phyloP scores from a whole-genome alignment of 2,888 invertebrate genomes.

The Platycheirus albimanus region DNA sequence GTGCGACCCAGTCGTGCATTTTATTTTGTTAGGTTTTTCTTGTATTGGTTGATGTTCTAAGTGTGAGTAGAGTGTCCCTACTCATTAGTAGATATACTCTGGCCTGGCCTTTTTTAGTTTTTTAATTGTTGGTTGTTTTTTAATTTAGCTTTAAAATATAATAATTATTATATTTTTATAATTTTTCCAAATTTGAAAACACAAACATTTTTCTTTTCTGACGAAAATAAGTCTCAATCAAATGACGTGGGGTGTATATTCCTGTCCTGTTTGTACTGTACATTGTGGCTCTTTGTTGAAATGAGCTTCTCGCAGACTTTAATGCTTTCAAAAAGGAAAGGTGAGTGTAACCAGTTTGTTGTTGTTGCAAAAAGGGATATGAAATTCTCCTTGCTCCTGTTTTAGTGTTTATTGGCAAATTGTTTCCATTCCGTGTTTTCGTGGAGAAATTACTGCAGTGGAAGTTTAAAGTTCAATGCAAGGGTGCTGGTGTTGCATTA shows the following conservation, averaged over 20 bases:
- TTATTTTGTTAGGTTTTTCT: no score
- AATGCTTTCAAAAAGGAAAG: constrained; percentile 2
- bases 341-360: neutral
- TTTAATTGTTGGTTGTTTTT: no score
- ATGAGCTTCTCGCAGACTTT: neutral
- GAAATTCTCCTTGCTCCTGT: neutral
- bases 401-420: constrained; percentile 19
- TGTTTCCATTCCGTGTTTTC: constrained; percentile 24
- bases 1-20: no score
- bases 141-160: no score
- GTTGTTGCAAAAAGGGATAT: neutral
- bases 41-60: no score
- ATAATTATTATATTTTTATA: no score
- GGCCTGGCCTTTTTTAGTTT: no score
- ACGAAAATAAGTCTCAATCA: no score
- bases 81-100: no score
- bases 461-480: constrained; percentile 17
- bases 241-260: no score
- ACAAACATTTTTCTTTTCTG: neutral
- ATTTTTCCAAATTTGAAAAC: no score
- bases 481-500: neutral
- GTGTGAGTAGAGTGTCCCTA: no score
- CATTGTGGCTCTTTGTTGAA: neutral
- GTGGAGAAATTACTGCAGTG: constrained; percentile 3
- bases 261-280: neutral